phyloP scores from a whole-genome alignment of 2,888 invertebrate species.

The Scotopteryx bipunctaria region DNA sequence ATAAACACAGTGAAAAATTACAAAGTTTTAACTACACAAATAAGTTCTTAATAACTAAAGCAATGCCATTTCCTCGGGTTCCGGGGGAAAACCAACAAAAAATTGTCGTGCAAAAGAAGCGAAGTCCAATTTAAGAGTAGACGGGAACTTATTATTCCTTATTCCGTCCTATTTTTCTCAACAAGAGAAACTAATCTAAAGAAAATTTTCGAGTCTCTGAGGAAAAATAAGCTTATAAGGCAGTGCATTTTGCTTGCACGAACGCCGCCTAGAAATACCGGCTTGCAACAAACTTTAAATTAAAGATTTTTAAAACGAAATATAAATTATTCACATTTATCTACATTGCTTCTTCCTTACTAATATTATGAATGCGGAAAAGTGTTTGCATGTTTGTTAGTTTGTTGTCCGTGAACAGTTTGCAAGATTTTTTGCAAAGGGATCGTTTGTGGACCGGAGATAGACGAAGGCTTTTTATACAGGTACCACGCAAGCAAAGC shows the following conservation, averaged over 20 bases:
- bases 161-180: slow-evolving; percentile 75
- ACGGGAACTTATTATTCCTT: slow-evolving; percentile 77
- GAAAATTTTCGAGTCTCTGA: slow-evolving; percentile 79
- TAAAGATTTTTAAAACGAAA: slow-evolving; percentile 71
- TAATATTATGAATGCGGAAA: too few species aligned
- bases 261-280: slow-evolving; percentile 67
- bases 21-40: slow-evolving; percentile 58
- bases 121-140: slow-evolving; percentile 73
- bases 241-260: slow-evolving; percentile 77
- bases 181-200: slow-evolving; percentile 83
- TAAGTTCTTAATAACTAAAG: slow-evolving; percentile 58
- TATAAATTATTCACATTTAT: slow-evolving; percentile 62
- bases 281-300: slow-evolving; percentile 77
- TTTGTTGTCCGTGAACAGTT: too few species aligned
- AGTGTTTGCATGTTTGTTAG: too few species aligned
- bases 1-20: slow-evolving; percentile 45
- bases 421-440: too few species aligned
- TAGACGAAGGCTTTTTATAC: too few species aligned
- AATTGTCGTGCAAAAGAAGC: slow-evolving; percentile 61
- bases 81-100: slow-evolving; percentile 49
- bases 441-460: too few species aligned
- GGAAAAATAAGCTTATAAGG: slow-evolving; percentile 81
- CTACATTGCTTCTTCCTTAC: too few species aligned
- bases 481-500: too few species aligned
- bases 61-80: slow-evolving; percentile 49